Evolutionary conservation across 2,113 vertebrate species (phyloP), one percentile per base, ranked within the genome.

Genomic region (Atlantisia rogersi): DNA sequence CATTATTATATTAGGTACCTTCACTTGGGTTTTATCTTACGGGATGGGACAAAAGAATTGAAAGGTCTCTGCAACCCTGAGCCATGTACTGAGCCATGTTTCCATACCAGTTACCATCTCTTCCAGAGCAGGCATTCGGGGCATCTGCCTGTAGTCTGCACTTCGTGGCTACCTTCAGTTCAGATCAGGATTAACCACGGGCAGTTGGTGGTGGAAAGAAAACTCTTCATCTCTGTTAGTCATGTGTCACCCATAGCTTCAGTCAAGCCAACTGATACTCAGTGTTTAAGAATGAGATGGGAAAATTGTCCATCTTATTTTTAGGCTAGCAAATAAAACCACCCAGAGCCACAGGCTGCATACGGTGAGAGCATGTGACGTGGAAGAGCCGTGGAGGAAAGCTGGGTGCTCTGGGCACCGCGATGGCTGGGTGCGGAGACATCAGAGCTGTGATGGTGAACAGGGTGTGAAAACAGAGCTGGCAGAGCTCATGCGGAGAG

Each of bases 291-390:
- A 55, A 37, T 6, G 20, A 70, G 62, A 52, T 21, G 63, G 63
- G 62, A 53, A 29, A 65, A 77, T 25, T 50, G 31, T 25, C 42
- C 50, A 9, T 74, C 32, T 35, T 37, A 11, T 60, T 70, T 81
- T 70, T 8, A 50, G 55, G 26, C 13, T 48, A n/a, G 44, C 25
- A 29, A 20, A 59, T 60, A 60, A 42, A 82, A 85, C 6, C 35
- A 39, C 5, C 6, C 53, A 19, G 75, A 82, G 70, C 55, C 63
- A 14, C 19, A 9, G 37, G 24, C 68, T 77, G 63, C 48, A 69
- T 52, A 48, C 59, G 16, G 1, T 3, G 65, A 22, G 58, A 35
- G 22, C 3, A 0, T 0, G 0, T 15, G 59, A 4, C 62, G 50
- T 15, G 16, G 50, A 37, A 15, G 40, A 68, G 62, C 75, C 14